A percentile compares a stretch with the other conserved stretches of the same genome.
Evolutionary conservation across 2,797 vertebrate genomes (phyloP).

Genomic region (Gorsachius magnificus): DNA sequence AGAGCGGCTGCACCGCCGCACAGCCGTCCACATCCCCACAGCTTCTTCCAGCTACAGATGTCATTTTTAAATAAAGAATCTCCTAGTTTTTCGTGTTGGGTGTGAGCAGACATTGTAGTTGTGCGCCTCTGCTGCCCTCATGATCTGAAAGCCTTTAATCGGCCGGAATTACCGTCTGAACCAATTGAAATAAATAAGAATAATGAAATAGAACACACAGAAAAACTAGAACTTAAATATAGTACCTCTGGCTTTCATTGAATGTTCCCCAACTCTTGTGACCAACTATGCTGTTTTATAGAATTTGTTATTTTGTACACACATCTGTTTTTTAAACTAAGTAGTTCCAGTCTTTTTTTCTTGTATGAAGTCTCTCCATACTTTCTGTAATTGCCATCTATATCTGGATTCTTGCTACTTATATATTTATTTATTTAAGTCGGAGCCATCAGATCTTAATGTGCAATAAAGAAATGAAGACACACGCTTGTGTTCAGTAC

Average conservation of each 20-base stretch:
- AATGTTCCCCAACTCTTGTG: not conserved
- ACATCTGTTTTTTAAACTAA: not conserved
- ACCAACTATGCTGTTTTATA: not conserved
- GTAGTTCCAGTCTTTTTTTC: not conserved
- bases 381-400: not conserved
- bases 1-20: not conserved
- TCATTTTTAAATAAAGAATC: not conserved
- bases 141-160: not conserved
- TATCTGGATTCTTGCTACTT: not conserved
- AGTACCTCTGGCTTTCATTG: not conserved
- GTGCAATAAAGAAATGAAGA: not conserved
- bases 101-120: not conserved
- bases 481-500: not conserved
- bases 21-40: not conserved
- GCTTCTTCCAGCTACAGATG: not conserved
- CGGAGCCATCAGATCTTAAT: not conserved
- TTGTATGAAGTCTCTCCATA: not conserved
- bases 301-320: not conserved
- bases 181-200: not conserved
- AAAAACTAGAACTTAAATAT: not conserved
- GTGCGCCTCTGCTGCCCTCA: not conserved
- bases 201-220: not conserved
- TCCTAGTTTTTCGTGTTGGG: not conserved
- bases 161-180: not conserved
- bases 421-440: not conserved